Evolutionary conservation across 2,888 invertebrate genomes (phyloP).

Genomic region (Agrotis puta): DNA sequence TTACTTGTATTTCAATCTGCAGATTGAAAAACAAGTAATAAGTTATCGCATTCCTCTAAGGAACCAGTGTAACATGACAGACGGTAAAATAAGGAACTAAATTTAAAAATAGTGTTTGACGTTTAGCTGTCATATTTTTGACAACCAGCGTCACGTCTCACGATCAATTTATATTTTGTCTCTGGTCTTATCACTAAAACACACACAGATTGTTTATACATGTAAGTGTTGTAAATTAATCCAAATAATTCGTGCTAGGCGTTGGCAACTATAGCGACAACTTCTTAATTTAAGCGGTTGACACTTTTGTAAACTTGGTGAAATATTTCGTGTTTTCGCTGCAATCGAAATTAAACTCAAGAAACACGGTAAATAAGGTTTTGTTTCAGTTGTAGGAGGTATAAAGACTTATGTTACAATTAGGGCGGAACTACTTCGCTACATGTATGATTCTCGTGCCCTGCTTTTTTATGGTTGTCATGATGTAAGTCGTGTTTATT

Average conservation of each 20-base stretch:
- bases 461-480: conserved; percentile 66
- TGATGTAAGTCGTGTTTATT: conserved; percentile 46
- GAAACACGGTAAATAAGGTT: not conserved
- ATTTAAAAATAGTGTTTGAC: conserved; percentile 7
- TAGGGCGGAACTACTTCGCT: conserved; percentile 53
- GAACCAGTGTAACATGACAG: conserved; percentile 20
- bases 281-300: conserved; percentile 71
- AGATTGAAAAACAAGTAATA: no score
- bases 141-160: conserved; percentile 9
- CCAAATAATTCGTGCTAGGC: conserved; percentile 54
- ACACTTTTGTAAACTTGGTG: conserved; percentile 58
- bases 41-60: conserved; percentile 12
- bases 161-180: conserved; percentile 9
- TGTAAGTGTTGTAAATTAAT: conserved; percentile 55
- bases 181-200: conserved; percentile 38
- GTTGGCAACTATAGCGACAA: conserved; percentile 54
- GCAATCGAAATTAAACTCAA: conserved; percentile 50
- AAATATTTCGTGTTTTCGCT: conserved; percentile 40
- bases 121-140: conserved; percentile 8
- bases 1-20: conserved; percentile 37
- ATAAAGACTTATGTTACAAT: conserved; percentile 52
- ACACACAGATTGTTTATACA: conserved; percentile 51
- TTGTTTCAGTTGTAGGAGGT: conserved; percentile 2
- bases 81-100: conserved; percentile 1
- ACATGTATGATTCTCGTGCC: conserved; percentile 63